Base-by-base conservation (phyloP, 2,888 invertebrate species). In the Temnothorax rugatulus region DNA sequence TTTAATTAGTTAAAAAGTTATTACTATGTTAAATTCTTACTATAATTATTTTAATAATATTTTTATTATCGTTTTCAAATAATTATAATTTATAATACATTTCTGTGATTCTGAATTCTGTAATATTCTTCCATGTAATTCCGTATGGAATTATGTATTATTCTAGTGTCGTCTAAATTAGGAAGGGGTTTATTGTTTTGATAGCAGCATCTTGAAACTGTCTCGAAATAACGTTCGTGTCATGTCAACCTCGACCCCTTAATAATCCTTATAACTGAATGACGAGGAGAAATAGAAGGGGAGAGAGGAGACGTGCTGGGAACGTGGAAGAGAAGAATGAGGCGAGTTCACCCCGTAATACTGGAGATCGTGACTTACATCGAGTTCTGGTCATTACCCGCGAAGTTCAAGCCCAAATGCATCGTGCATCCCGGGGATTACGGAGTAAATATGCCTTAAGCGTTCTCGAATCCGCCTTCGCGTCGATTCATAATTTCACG, bases 341-440 rank as follows among this genome's bases (percentile, higher is more conserved):
- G 61, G 59, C 54, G 59, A 69, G 87, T 61, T 29, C 50, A 57
- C 41, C 82, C 41, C 44, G 89, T 87, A 85, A 87, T 84, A 74
- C 85, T 29, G 68, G 73, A 64, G 75, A 74, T 89, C 90, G 89
- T 90, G 90, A 90, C 90, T 90, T 76, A 87, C 84, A 83, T 87
- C 88, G 85, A 85, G 88, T 88, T 86, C 82, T 82, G 89, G 86
- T 90, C 86, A 90, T 90, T 90, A 90, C 50, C 66, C 82, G 64
- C 52, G 63, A 75, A 87, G 79, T 85, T 86, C 75, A 73, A 69
- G 69, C 83, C 74, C 47, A 82, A 85, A 83, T 84, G 87, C 84
- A 83, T 76, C 85, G 64, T 84, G 68, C 66, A 84, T 76, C 85
- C 50, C 82, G 54, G 41, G 88, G 90, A 90, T 89, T 88, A 86